Percentiles rank a stretch among this genome's conserved stretches.
Conservation (phyloP, 2,888 invertebrate species). For the Noctuana brunneofusca region DNA sequence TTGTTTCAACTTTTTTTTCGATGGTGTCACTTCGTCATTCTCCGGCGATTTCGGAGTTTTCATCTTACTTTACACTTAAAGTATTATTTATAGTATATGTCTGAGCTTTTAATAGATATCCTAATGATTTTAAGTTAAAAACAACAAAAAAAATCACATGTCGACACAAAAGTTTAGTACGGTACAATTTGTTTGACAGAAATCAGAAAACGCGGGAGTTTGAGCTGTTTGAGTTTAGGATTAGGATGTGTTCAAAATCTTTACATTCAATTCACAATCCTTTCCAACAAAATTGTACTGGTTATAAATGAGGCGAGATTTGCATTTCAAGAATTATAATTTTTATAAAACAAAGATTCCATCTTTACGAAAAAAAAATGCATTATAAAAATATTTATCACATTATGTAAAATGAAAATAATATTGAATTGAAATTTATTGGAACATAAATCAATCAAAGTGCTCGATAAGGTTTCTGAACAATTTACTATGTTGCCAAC, state of each 20-base stretch:
- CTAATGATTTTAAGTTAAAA: conserved; percentile 13
- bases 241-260: too few species aligned
- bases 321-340: too few species aligned
- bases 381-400: too few species aligned
- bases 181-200: conserved; percentile 50
- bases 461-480: not conserved
- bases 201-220: conserved; percentile 67
- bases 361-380: too few species aligned
- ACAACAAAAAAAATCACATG: conserved; percentile 28
- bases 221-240: not conserved
- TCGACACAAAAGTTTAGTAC: conserved; percentile 1
- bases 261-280: not conserved
- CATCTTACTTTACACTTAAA: conserved; percentile 51
- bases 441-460: too few species aligned
- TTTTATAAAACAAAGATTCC: too few species aligned
- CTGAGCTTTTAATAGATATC: not conserved
- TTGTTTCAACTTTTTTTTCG: conserved; percentile 84
- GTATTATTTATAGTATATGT: not conserved
- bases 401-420: too few species aligned
- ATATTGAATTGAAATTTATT: too few species aligned
- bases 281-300: not conserved
- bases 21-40: conserved; percentile 66
- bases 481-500: not conserved
- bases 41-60: conserved; percentile 68
- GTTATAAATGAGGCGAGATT: too few species aligned